Conservation (phyloP, 64 coral and sea anemone species). For the Platygyra sinensis region DNA sequence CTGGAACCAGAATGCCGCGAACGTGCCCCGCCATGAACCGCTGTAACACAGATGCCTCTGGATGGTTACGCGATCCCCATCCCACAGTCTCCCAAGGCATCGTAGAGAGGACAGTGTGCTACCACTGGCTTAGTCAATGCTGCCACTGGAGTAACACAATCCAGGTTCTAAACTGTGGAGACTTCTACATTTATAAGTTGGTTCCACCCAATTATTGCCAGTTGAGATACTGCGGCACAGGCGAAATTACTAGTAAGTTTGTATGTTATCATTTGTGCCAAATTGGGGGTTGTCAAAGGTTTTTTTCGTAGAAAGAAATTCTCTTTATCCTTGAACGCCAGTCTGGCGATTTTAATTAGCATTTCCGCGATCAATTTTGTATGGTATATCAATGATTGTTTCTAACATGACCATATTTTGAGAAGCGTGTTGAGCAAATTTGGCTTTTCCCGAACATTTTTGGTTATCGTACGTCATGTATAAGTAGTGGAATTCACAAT, state of each 20-base stretch:
- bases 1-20: neutral
- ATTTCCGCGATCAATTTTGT: too few species aligned
- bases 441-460: too few species aligned
- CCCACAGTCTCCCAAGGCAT: neutral
- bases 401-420: too few species aligned
- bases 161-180: slow-evolving; percentile 2
- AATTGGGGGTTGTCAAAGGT: neutral
- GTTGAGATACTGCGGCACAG: slow-evolving; percentile 24
- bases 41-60: neutral
- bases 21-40: neutral
- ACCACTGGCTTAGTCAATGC: neutral
- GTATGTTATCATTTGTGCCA: neutral
- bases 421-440: too few species aligned
- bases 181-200: slow-evolving; percentile 26
- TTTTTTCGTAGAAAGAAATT: neutral
- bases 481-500: too few species aligned
- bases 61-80: neutral
- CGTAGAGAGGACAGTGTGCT: slow-evolving; percentile 10
- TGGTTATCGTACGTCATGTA: too few species aligned
- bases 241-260: neutral
- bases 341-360: too few species aligned
- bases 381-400: too few species aligned
- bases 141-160: neutral
- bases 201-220: neutral
- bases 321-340: neutral